Percentiles rank a stretch among this genome's conserved stretches.
Evolutionary conservation across 2,888 invertebrate genomes (phyloP).

Genomic region (Polydrusus pterygomalis): DNA sequence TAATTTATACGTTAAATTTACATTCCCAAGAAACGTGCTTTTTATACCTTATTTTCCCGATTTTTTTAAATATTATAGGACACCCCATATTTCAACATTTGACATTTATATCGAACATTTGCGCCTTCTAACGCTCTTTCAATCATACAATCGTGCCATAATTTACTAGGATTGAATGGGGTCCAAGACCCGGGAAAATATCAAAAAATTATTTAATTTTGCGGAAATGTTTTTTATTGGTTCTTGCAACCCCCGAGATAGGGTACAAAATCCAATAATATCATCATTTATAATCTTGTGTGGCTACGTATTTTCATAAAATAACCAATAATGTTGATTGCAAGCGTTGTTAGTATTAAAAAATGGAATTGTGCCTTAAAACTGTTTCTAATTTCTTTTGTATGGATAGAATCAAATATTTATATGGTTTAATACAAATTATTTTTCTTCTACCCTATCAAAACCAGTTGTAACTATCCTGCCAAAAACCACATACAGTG

Average conservation of each 20-base stretch:
- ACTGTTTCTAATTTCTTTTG: too few relatives aligned
- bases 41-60: too few relatives aligned
- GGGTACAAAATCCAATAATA: background rate
- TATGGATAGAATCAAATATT: too few relatives aligned
- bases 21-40: background rate
- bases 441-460: too few relatives aligned
- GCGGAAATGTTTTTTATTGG: background rate
- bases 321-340: too few relatives aligned
- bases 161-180: background rate
- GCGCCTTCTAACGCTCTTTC: background rate
- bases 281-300: background rate
- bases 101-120: background rate
- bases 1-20: too few relatives aligned
- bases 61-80: background rate
- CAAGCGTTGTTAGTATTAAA: too few relatives aligned
- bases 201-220: slow-evolving; percentile 9
- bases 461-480: too few relatives aligned
- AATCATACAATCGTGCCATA: background rate
- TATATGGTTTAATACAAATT: too few relatives aligned
- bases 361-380: too few relatives aligned
- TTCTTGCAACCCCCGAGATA: background rate
- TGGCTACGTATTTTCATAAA: too few relatives aligned
- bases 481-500: too few relatives aligned
- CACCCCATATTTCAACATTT: background rate
- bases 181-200: background rate